These are phyloP conservation scores for Varroa destructor DNA, from an alignment of 1,140 invertebrate species.

Conservation along the genomic window DNA sequence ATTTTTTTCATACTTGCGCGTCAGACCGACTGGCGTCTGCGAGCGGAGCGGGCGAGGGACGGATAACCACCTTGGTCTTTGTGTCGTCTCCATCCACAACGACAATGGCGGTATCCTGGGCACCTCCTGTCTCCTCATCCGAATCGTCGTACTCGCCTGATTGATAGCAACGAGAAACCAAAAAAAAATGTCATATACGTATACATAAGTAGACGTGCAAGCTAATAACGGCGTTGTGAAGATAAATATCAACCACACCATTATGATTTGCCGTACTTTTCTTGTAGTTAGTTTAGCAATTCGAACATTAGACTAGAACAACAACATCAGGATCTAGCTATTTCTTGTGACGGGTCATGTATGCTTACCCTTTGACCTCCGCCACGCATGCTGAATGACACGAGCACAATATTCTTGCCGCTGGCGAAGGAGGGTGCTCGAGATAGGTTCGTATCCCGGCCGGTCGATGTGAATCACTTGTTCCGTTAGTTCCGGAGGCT, in stretches of 20 bases:
- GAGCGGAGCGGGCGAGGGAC: slow-evolving; percentile 9
- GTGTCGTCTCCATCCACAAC: slow-evolving; percentile 29
- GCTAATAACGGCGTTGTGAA: too few species aligned
- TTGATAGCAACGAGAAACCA: neutral
- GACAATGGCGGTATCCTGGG: slow-evolving; percentile 27
- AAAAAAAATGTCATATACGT: too few species aligned
- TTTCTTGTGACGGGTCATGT: neutral
- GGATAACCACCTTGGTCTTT: slow-evolving; percentile 29
- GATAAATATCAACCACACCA: too few species aligned
- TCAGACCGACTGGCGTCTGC: slow-evolving; percentile 14
- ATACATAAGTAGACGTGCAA: too few species aligned
- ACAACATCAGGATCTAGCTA: neutral
- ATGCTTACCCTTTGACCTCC: slow-evolving; percentile 35
- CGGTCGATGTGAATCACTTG: slow-evolving; percentile 58
- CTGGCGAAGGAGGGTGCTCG: slow-evolving; percentile 81
- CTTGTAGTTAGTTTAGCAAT: too few species aligned
- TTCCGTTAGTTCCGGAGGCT: slow-evolving; percentile 49
- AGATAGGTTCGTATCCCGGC: slow-evolving; percentile 76
- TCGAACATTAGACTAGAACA: too few species aligned
- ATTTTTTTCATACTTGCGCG: slow-evolving; percentile 21
- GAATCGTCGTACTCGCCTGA: slow-evolving; percentile 24
- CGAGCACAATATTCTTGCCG: slow-evolving; percentile 87
- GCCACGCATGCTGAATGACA: slow-evolving; percentile 84
- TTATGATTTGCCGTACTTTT: too few species aligned
- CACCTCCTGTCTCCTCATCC: slow-evolving; percentile 18